phyloP scores from a whole-genome alignment of 1,140 invertebrate genomes.

The Brevipalpus yothersi region DNA sequence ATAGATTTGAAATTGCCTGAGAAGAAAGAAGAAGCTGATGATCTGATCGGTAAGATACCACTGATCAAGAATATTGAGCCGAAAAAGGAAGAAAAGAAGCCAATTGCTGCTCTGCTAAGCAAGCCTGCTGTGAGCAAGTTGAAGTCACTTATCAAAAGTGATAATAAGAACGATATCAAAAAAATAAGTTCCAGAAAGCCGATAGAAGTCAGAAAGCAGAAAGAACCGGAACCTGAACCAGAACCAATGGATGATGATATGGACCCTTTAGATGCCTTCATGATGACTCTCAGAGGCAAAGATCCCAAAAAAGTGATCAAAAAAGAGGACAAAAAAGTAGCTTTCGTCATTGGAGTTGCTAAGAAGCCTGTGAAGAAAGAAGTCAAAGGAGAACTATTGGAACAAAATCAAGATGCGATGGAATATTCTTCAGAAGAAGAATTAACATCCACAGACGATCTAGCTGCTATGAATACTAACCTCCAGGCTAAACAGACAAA shows the following conservation, averaged over 20 bases:
- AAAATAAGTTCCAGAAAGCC: too few species aligned
- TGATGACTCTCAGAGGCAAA: constrained; percentile 51
- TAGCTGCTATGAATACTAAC: constrained; percentile 66
- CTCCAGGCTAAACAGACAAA: constrained; percentile 50
- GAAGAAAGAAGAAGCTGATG: not conserved
- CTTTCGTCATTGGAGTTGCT: constrained; percentile 56
- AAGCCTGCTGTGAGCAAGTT: not conserved
- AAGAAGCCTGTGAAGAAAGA: constrained; percentile 47
- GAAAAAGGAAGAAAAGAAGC: not conserved
- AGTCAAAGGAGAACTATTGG: constrained; percentile 71
- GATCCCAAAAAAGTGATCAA: constrained; percentile 47
- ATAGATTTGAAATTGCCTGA: not conserved
- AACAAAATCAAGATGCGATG: constrained; percentile 85
- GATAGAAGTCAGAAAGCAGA: too few species aligned
- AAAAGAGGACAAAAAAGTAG: constrained; percentile 17
- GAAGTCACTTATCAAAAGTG: too few species aligned
- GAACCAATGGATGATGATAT: constrained; percentile 35
- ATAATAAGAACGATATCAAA: too few species aligned
- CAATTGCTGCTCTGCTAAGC: not conserved
- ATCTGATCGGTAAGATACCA: not conserved
- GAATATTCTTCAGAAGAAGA: constrained; percentile 96
- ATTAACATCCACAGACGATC: constrained; percentile 36
- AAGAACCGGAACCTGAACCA: too few species aligned
- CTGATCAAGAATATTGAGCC: not conserved
- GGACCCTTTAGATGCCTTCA: constrained; percentile 88